Evolutionary conservation across 2,888 invertebrate species (phyloP), one percentile per base, ranked within the genome.

Genomic region (Byasa hedistus): DNA sequence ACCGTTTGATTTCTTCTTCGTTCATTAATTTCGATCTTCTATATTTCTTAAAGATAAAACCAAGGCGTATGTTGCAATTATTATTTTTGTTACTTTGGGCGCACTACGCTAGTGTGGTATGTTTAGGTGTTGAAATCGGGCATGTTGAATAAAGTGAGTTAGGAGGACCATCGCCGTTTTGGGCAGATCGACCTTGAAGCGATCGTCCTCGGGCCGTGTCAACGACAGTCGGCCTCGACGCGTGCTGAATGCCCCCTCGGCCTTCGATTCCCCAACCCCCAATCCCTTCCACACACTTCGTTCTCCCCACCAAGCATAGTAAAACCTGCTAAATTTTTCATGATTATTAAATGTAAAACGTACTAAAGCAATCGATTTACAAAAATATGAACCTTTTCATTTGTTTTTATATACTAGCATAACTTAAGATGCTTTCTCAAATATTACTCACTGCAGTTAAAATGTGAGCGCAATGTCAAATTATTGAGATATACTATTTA

Each of bases 131-230:
- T 58, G 51, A 51, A 44, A 61, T 52, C 65, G 62, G 24, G 22
- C 44, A 57, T 48, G 63, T 59, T 58, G 17, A 66, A 57, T 63
- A 64, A 65, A 68, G 65, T 67, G 65, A 69, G 66, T 65, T 66
- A 70, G 68, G 66, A 68, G 64, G 66, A 67, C 65, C 71, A 66
- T 62, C 69, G 74, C 72, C 68, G 75, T 78, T 85, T 83, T 79
- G 75, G 82, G 78, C 76, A 78, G 72, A 72, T 78, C 80, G 87
- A 89, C 90, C 89, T 89, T 89, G 88, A 77, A 75, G 74, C 77
- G 73, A 63, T 81, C 78, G 88, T 86, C 90, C 89, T 87, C 86
- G 84, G 79, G 76, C 82, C 77, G 84, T 86, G 91, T 91, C 90
- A 90, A 85, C 83, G 90, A 86, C 91, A 86, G 87, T 82, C 78